A percentile compares a stretch with the other conserved stretches of the same genome.
These are phyloP conservation scores for Limnodromus scolopaceus DNA, from an alignment of 2,797 vertebrate species.

Conservation along the genomic window DNA sequence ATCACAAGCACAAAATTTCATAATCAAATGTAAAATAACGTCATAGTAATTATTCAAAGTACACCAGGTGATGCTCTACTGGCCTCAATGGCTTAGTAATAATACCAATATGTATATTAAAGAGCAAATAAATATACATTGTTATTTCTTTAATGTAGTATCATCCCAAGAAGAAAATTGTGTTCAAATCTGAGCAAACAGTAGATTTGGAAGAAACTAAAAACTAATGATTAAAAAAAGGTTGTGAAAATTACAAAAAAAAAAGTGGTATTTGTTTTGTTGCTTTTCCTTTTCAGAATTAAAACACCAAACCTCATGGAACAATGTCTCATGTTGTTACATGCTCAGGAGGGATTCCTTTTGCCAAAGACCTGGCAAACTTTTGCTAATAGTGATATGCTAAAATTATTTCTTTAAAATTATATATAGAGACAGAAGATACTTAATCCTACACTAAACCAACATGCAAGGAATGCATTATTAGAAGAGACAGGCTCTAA, in stretches of 20 bases:
- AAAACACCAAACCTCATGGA: neutral
- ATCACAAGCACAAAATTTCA: neutral
- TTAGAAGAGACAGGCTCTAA: neutral
- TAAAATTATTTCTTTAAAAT: neutral
- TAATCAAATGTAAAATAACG: neutral
- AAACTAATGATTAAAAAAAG: neutral
- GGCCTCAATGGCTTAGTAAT: neutral
- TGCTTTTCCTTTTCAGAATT: neutral
- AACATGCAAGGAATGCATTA: neutral
- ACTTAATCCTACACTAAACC: neutral
- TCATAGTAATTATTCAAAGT: neutral
- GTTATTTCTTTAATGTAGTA: conserved; percentile 12
- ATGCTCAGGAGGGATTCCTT: neutral
- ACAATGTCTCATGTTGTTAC: neutral
- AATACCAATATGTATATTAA: conserved; percentile 26
- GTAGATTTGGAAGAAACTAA: neutral
- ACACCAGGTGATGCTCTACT: neutral
- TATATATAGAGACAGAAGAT: neutral
- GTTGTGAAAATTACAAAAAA: neutral
- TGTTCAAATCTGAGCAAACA: conserved; percentile 8
- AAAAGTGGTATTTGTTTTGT: neutral
- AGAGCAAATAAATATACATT: conserved; percentile 10
- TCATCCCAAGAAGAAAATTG: conserved; percentile 35
- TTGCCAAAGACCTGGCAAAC: neutral
- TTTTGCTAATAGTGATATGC: neutral